A percentile compares a stretch with the other conserved stretches of the same genome.
phyloP scores from a whole-genome alignment of 2,888 invertebrate genomes.

The Caenorhabditis doughertyi region DNA sequence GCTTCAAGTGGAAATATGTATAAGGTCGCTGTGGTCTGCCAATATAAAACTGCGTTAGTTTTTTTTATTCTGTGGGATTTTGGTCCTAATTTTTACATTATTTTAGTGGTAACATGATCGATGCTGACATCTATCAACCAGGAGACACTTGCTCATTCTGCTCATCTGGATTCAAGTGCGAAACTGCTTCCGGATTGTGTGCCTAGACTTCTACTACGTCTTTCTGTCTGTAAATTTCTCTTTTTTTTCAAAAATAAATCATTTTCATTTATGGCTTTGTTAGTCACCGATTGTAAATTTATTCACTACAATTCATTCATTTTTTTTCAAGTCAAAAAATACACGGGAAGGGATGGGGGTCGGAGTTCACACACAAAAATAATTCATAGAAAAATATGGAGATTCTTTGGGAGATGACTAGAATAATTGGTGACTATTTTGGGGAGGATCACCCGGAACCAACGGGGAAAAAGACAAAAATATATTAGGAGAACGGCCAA shows the following conservation, averaged over 20 bases:
- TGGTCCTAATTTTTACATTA: not conserved
- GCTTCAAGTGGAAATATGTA: conserved; percentile 15
- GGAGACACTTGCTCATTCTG: conserved; percentile 56
- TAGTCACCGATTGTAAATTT: not conserved
- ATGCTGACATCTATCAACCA: conserved; percentile 43
- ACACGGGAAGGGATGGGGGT: not conserved
- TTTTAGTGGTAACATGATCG: conserved; percentile 50
- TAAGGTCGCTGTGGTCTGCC: conserved; percentile 52
- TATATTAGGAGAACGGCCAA: not conserved
- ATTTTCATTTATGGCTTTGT: no score
- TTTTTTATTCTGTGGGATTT: not conserved
- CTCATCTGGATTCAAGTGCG: conserved; percentile 47
- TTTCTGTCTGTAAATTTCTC: conserved; percentile 26
- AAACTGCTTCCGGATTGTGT: conserved; percentile 53
- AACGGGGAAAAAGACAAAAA: conserved; percentile 8
- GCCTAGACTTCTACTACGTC: not conserved
- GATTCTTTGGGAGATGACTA: not conserved
- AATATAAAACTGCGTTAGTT: conserved; percentile 44
- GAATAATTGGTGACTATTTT: conserved; percentile 27
- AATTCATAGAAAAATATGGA: not conserved
- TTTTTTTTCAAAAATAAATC: not conserved
- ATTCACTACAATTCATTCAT: not conserved
- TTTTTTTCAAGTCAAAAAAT: not conserved
- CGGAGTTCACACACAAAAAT: not conserved
- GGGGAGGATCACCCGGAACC: conserved; percentile 15